Evolutionary conservation across 2,888 invertebrate genomes (phyloP).

Genomic region (Polydrusus tereticollis): DNA sequence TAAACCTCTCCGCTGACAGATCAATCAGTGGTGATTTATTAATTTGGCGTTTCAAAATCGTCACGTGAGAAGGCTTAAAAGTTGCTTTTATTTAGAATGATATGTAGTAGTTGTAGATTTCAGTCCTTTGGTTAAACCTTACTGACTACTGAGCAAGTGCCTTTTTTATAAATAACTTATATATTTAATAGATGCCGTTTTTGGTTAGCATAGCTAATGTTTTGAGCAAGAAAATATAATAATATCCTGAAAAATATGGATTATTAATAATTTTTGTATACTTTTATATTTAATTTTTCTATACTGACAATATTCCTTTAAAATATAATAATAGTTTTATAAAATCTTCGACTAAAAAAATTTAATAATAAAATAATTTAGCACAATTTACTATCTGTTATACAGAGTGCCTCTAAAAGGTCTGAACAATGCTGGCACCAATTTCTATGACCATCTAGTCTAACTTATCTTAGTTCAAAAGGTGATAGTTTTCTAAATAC

Average conservation of each 20-base stretch:
- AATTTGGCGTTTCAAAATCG: constrained; percentile 20
- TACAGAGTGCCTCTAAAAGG: no score
- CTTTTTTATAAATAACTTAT: background rate
- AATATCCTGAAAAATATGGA: background rate
- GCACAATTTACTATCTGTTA: no score
- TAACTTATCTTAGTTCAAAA: no score
- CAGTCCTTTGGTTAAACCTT: constrained; percentile 33
- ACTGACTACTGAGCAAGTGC: constrained; percentile 24
- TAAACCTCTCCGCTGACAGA: constrained; percentile 32
- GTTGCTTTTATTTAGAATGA: constrained; percentile 53
- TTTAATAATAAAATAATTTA: no score
- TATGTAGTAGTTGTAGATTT: constrained; percentile 55
- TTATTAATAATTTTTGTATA: no score
- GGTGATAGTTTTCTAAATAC: no score
- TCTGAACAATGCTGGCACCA: no score
- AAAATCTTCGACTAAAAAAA: no score
- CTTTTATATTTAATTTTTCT: no score
- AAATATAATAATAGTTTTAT: no score
- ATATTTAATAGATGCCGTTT: constrained; percentile 1
- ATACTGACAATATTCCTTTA: no score
- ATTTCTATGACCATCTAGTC: no score
- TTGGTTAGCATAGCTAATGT: background rate
- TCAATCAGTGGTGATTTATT: background rate
- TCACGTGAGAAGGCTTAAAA: constrained; percentile 34
- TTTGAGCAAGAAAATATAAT: background rate